phyloP scores from a whole-genome alignment of 2,113 vertebrate species.

The Burhinus bistriatus region DNA sequence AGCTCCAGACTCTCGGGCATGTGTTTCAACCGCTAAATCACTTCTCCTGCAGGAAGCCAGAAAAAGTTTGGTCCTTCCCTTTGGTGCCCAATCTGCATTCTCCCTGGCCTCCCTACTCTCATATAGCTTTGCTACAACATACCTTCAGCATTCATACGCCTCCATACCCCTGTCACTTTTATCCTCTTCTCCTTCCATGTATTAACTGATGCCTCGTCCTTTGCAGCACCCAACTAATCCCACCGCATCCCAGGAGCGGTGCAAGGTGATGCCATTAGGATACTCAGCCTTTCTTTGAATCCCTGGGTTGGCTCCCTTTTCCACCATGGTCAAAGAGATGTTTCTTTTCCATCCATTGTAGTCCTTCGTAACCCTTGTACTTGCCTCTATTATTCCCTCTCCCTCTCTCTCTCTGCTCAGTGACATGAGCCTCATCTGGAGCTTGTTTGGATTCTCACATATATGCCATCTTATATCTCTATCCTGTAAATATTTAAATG shows the following conservation, averaged over 20 bases:
- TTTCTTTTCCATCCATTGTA: background rate
- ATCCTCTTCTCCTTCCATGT: background rate
- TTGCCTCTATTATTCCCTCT: background rate
- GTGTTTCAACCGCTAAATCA: background rate
- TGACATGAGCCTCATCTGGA: background rate
- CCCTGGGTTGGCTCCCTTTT: background rate
- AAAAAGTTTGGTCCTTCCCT: background rate
- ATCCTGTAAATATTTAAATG: background rate
- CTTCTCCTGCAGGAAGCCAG: background rate
- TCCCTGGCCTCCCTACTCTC: background rate
- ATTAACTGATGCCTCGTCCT: background rate
- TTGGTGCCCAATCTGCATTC: background rate
- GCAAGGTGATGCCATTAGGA: background rate
- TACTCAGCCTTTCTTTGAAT: background rate
- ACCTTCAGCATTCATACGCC: background rate
- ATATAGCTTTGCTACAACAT: background rate
- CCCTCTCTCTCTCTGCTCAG: background rate
- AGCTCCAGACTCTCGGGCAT: background rate
- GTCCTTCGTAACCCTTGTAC: background rate
- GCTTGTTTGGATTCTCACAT: background rate
- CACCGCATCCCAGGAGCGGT: rapidly evolving
- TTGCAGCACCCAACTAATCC: background rate
- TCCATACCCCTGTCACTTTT: background rate
- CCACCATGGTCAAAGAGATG: background rate
- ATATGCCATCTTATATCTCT: background rate